phyloP scores from a whole-genome alignment of 1,140 invertebrate genomes.

The Solen grandis region DNA sequence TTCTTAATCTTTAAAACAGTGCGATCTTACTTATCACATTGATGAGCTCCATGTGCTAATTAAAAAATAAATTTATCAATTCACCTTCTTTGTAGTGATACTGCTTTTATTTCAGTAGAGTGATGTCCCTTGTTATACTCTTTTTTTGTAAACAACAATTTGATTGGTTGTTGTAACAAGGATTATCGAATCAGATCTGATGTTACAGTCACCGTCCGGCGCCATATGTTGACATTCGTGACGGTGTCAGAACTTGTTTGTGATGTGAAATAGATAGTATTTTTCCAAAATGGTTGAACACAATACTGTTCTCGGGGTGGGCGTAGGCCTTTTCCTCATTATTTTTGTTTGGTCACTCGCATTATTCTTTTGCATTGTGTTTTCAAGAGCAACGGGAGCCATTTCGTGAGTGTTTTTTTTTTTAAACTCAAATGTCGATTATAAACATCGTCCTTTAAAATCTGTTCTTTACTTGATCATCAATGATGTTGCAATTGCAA shows the following conservation, averaged over 20 bases:
- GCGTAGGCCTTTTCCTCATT: conserved; percentile 58
- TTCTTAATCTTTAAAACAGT: too few relatives aligned
- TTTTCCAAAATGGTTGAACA: conserved; percentile 8
- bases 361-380: conserved; percentile 57
- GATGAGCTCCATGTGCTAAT: too few relatives aligned
- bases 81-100: too few relatives aligned
- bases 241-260: conserved; percentile 37
- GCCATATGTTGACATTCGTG: conserved; percentile 30
- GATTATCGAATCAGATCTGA: background rate
- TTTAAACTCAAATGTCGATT: too few relatives aligned
- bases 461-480: too few relatives aligned
- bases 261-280: background rate
- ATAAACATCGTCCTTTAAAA: too few relatives aligned
- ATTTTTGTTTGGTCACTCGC: conserved; percentile 56
- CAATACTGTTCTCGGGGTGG: conserved; percentile 58
- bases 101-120: too few relatives aligned
- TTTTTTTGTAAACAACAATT: too few relatives aligned
- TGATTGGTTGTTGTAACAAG: background rate
- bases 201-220: background rate
- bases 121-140: too few relatives aligned
- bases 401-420: conserved; percentile 57
- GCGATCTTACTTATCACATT: too few relatives aligned
- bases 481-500: too few relatives aligned
- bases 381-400: conserved; percentile 52
- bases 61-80: too few relatives aligned